Base-by-base conservation (phyloP, 2,797 vertebrate species). In the Aeoliscus strigatus region DNA sequence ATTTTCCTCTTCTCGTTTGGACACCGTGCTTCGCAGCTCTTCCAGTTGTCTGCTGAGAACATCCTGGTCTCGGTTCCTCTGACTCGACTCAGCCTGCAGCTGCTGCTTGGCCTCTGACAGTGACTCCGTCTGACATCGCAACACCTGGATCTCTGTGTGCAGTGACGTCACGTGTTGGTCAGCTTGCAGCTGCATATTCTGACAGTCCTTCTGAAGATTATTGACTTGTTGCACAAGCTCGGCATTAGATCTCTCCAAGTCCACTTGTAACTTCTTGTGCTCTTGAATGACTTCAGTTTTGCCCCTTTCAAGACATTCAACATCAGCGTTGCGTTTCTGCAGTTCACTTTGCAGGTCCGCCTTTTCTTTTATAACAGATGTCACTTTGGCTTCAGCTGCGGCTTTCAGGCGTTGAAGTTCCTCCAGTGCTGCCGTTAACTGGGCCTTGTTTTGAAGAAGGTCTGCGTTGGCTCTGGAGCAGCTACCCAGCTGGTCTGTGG, bases 401-500 rank as follows among this genome's bases (percentile, higher is more conserved):
- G 59, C 79, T 48, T 60, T 85, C 45, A 83, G 80, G 2, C 26
- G 48, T 38, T 85, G 85, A 11, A 67, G 72, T 54, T 91, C 84
- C 42, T 91, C 80, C 5, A 96, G 59, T 48, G 77, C 51, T 14
- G 44, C 12, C 3, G 77, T 77, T 42, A 96, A 79, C 29, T 82
- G 61, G 7, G 59, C 49, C 37, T 88, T 91, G 41, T 79, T 84
- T 60, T 80, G 63, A 4, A 25, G 29, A 4, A 92, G 77, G 2
- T 84, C 79, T 6, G 77, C 64, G 59, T 84, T 91, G 23, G 82
- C 73, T 66, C 46, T 71, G 9, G 57, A 62, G 9, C 36, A 85
- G 51, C 79, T 75, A 2, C 82, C 82, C 17, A 94, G 69, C 8
- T 91, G 86, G 7, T 71, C 81, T 57, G 86, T 88, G 27, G 86